Conservation (phyloP, 2,797 vertebrate genomes). For the Denticeps clupeoides region DNA sequence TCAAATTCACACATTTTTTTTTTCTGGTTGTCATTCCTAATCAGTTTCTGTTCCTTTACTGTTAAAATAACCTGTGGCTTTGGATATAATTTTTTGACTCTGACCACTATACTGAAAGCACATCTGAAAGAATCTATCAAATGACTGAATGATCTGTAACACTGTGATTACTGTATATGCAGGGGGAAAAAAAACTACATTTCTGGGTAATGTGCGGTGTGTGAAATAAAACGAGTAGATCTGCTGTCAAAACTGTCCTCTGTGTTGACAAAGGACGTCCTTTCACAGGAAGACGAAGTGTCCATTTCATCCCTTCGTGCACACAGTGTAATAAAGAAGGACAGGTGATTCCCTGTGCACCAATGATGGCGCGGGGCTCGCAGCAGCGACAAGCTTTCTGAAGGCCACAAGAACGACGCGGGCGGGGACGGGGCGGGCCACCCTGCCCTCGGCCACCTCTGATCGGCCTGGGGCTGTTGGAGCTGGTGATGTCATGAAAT, state of each 20-base stretch:
- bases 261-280: not conserved
- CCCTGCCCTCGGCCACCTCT: slow-evolving; percentile 15
- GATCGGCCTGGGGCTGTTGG: slow-evolving; percentile 27
- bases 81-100: no score
- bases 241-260: not conserved
- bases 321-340: not conserved
- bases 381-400: slow-evolving; percentile 22
- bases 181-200: no score
- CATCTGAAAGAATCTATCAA: no score
- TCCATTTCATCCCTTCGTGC: not conserved
- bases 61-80: no score
- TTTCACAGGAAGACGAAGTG: not conserved
- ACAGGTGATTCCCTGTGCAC: slow-evolving; percentile 7
- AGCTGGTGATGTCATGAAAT: slow-evolving; percentile 52
- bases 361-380: slow-evolving; percentile 8
- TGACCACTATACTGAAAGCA: no score
- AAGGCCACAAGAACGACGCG: slow-evolving; percentile 25
- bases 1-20: no score
- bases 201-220: no score
- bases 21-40: no score
- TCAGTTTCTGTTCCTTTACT: no score
- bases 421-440: slow-evolving; percentile 17
- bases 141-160: no score
- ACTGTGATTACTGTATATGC: no score
- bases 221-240: no score